These are phyloP conservation scores for Xiphorhynchus erythropygius DNA, from an alignment of 2,797 vertebrate species.

Conservation along the genomic window DNA sequence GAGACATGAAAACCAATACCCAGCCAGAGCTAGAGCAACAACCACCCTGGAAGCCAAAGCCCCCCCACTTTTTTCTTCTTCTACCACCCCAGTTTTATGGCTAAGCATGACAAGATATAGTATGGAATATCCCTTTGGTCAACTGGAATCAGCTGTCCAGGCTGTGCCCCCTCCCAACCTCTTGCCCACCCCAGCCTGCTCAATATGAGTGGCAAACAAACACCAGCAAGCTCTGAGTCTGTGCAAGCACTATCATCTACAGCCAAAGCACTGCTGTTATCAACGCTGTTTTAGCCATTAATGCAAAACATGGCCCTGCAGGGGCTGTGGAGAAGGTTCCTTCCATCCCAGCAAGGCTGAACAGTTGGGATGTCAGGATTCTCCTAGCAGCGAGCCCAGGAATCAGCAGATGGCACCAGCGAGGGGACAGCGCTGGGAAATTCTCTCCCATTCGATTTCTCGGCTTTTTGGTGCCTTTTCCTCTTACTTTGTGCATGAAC, in stretches of 20 bases:
- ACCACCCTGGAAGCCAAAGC: not conserved
- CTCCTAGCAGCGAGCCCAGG: not conserved
- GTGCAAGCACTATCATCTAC: not conserved
- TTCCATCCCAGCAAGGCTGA: not conserved
- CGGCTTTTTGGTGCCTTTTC: not conserved
- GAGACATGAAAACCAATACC: not conserved
- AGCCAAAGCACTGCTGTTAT: not conserved
- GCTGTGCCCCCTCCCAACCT: not conserved
- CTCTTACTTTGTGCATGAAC: not conserved
- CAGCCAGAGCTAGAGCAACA: not conserved
- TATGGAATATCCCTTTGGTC: not conserved
- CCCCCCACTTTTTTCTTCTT: not conserved
- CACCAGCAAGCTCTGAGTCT: not conserved
- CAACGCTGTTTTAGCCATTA: not conserved
- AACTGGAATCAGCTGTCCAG: rapidly evolving
- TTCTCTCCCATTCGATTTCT: not conserved
- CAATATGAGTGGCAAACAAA: rapidly evolving
- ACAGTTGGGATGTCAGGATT: rapidly evolving
- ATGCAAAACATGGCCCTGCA: rapidly evolving
- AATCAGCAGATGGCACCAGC: conserved; percentile 8
- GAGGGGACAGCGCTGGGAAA: not conserved
- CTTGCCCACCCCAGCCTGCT: not conserved
- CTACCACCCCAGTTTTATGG: not conserved
- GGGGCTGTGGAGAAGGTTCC: not conserved
- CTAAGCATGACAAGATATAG: not conserved